Conservation (phyloP, 2,113 vertebrate genomes). For the Romanogobio albipinnatus region DNA sequence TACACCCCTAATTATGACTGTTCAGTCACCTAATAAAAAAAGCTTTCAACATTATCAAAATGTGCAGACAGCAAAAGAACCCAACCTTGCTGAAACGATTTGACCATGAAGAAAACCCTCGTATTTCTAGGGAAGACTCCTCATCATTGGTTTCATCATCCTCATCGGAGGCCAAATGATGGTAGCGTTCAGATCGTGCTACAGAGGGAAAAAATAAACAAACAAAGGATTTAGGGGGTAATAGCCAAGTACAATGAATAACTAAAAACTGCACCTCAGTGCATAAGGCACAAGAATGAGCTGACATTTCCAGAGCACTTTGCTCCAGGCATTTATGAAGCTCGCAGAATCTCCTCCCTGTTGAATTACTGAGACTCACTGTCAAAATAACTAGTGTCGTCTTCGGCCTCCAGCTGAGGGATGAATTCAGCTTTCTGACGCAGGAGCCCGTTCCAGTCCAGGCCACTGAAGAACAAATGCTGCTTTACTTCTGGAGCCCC, state of each 20-base stretch:
- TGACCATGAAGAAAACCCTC: conserved; percentile 95
- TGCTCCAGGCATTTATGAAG: background rate
- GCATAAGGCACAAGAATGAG: background rate
- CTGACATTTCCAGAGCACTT: conserved; percentile 6
- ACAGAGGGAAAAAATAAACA: background rate
- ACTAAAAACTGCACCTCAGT: background rate
- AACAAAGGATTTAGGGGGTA: background rate
- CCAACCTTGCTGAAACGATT: conserved; percentile 96
- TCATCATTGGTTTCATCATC: conserved; percentile 93
- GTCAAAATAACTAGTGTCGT: conserved; percentile 98
- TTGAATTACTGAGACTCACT: conserved; percentile 76
- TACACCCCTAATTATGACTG: too few relatives aligned
- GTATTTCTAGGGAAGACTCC: conserved; percentile 91
- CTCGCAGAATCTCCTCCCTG: background rate
- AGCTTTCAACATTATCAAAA: background rate
- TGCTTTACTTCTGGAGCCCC: conserved; percentile 91
- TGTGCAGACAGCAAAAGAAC: background rate
- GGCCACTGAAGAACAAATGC: conserved; percentile 85
- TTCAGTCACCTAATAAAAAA: background rate
- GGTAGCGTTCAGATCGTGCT: conserved; percentile 94
- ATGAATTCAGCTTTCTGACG: conserved; percentile 96
- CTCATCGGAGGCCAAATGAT: conserved; percentile 89
- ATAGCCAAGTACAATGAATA: background rate
- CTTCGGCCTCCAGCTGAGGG: conserved; percentile 93
- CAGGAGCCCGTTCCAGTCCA: conserved; percentile 95